These are phyloP conservation scores for Hemiscyllium ocellatum DNA, from an alignment of 2,113 vertebrate genomes.

Conservation along the genomic window DNA sequence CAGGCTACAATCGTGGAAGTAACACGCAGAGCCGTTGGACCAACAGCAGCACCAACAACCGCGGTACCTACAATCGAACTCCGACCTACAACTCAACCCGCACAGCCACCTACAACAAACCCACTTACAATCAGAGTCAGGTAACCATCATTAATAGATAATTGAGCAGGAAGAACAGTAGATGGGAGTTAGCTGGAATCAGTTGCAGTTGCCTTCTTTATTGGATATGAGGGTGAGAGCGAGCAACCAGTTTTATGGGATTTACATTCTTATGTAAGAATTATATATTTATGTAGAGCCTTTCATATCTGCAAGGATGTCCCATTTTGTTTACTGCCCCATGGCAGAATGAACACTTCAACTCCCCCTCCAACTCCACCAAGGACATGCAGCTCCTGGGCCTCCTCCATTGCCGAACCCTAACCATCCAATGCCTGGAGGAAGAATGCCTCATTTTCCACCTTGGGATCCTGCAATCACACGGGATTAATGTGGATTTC, in stretches of 20 bases:
- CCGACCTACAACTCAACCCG: not conserved
- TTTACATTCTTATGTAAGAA: not conserved
- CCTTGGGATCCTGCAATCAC: too few species aligned
- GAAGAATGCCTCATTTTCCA: too few species aligned
- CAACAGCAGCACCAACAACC: slow-evolving; percentile 55
- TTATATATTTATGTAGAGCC: not conserved
- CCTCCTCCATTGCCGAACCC: too few species aligned
- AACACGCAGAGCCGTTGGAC: slow-evolving; percentile 79
- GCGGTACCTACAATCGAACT: not conserved
- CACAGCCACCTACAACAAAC: slow-evolving; percentile 17
- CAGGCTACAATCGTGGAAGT: slow-evolving; percentile 72
- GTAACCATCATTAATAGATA: slow-evolving; percentile 37
- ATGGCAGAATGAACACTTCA: too few species aligned
- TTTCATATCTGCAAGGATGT: not conserved
- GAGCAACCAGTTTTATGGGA: not conserved
- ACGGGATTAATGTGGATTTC: too few species aligned
- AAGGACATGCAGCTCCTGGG: too few species aligned
- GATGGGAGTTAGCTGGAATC: not conserved
- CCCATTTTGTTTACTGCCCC: not conserved
- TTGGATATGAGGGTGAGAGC: too few species aligned
- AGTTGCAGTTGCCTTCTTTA: not conserved
- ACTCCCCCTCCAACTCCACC: too few species aligned
- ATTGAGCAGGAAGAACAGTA: too few species aligned
- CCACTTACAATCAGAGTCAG: slow-evolving; percentile 40
- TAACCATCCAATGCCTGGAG: too few species aligned